Percentiles rank a stretch among this genome's conserved stretches.
phyloP scores from a whole-genome alignment of 2,888 invertebrate genomes.

The Rotaria socialis region DNA sequence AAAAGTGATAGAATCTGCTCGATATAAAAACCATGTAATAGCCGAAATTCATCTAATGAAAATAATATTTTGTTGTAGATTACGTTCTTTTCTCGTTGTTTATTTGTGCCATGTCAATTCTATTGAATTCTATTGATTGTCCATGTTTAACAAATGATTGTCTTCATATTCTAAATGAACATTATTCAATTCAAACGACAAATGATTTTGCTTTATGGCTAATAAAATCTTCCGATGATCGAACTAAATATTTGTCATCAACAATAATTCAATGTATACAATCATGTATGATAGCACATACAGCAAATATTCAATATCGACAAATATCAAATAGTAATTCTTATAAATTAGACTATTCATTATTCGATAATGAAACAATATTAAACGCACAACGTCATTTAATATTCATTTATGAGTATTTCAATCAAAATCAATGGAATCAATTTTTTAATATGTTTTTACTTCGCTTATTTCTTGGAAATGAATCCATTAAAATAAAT shows the following conservation, averaged over 20 bases:
- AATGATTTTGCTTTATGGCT: neutral
- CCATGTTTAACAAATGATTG: neutral
- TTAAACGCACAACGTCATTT: neutral
- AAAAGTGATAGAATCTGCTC: too few species aligned
- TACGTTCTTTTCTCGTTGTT: too few species aligned
- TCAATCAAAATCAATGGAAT: conserved; percentile 11
- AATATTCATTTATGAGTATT: conserved; percentile 7
- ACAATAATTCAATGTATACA: neutral
- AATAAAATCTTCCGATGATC: neutral
- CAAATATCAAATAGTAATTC: neutral
- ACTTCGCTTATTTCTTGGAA: neutral
- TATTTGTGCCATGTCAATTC: neutral
- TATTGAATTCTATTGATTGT: neutral
- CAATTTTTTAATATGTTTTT: conserved; percentile 9
- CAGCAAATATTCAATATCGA: neutral
- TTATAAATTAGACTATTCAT: neutral
- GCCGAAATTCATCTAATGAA: too few species aligned
- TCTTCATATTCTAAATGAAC: neutral
- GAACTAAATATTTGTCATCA: neutral
- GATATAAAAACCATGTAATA: too few species aligned
- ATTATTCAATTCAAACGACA: neutral
- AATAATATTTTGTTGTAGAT: too few species aligned
- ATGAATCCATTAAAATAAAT: neutral
- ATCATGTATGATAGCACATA: conserved; percentile 12
- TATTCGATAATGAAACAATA: neutral